Percentiles rank a stretch among this genome's conserved stretches.
phyloP scores from a whole-genome alignment of 2,888 invertebrate species.

The Campaea margaritaria region DNA sequence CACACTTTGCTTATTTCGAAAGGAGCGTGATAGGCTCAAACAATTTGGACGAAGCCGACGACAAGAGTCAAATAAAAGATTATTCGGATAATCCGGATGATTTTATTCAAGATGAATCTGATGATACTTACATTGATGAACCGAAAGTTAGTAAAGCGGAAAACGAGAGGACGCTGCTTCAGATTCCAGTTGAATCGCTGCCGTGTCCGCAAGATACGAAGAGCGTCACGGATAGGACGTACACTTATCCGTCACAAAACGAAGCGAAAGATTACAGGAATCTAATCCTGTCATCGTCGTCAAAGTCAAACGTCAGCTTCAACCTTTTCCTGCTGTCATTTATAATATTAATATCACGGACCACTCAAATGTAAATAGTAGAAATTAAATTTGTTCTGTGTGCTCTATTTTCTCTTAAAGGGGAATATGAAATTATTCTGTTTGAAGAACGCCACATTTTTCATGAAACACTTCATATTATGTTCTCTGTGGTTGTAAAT shows the following conservation, averaged over 20 bases:
- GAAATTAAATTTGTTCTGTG: constrained; percentile 43
- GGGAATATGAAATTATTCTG: constrained; percentile 44
- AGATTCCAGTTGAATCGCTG: constrained; percentile 84
- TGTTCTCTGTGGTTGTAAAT: constrained; percentile 44
- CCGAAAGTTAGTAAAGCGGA: constrained; percentile 68
- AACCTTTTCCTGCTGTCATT: constrained; percentile 50
- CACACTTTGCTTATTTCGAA: constrained; percentile 77
- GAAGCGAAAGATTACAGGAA: constrained; percentile 83
- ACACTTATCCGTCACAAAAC: constrained; percentile 85
- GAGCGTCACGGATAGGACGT: constrained; percentile 85
- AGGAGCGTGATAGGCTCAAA: constrained; percentile 69
- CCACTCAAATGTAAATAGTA: constrained; percentile 50
- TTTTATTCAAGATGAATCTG: constrained; percentile 73
- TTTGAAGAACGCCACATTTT: constrained; percentile 43
- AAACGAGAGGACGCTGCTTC: constrained; percentile 79
- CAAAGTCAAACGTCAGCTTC: constrained; percentile 44
- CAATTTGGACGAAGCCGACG: constrained; percentile 68
- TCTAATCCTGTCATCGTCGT: constrained; percentile 66
- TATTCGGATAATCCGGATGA: constrained; percentile 69
- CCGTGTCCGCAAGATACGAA: constrained; percentile 87
- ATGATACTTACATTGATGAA: constrained; percentile 72
- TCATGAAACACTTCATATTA: constrained; percentile 32
- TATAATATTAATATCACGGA: constrained; percentile 54
- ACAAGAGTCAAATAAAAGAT: constrained; percentile 70
- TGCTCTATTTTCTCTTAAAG: constrained; percentile 30